Evolutionary conservation across 2,888 invertebrate species (phyloP).

Genomic region (Plusia festucae): DNA sequence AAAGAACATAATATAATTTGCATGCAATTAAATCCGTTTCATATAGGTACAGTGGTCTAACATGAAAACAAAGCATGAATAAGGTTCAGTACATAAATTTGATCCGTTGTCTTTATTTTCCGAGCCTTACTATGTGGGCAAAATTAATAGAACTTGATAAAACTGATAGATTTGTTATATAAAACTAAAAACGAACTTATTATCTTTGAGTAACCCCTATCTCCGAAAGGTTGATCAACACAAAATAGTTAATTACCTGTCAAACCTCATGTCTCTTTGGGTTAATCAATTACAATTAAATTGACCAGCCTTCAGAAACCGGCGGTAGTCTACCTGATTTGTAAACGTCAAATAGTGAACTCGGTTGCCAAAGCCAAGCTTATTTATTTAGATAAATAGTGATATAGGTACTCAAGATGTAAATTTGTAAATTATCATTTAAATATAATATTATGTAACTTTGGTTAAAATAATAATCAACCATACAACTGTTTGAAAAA

Average conservation of each 20-base stretch:
- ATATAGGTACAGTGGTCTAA: background rate
- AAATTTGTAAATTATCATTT: background rate
- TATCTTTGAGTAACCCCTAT: background rate
- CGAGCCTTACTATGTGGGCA: background rate
- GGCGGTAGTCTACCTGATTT: background rate
- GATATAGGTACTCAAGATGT: background rate
- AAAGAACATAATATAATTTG: background rate
- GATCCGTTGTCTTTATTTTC: background rate
- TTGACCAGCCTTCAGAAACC: too few relatives aligned
- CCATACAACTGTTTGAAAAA: too few relatives aligned
- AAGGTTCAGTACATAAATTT: background rate
- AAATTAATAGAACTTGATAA: background rate
- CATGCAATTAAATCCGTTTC: background rate
- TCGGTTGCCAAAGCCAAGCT: background rate
- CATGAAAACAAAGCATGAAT: background rate
- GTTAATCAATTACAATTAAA: too few relatives aligned
- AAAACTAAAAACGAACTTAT: background rate
- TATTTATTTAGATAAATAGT: background rate
- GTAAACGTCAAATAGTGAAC: background rate
- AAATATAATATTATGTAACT: background rate
- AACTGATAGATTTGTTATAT: background rate
- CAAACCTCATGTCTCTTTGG: too few relatives aligned
- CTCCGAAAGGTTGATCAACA: too few relatives aligned
- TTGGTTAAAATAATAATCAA: background rate
- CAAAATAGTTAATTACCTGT: too few relatives aligned